Conservation (phyloP, 2,797 vertebrate species). For the Chaenodraco wilsoni region DNA sequence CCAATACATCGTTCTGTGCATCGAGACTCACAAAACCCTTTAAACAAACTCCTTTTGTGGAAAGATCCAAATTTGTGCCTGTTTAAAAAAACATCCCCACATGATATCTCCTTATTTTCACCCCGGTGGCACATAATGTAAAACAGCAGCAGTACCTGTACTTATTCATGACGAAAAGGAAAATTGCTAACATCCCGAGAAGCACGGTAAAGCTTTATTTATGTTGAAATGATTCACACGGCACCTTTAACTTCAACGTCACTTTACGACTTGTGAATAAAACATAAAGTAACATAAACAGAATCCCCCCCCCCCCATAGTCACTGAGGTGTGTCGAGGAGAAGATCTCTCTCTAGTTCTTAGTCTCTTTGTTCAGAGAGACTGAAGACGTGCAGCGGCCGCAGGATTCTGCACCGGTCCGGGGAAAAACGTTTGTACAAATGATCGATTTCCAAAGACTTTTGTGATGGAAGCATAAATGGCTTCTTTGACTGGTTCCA, state of each 20-base stretch:
- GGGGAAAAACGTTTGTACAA: constrained; percentile 14
- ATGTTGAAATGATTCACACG: constrained; percentile 30
- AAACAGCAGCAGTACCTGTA: neutral
- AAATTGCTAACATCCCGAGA: constrained; percentile 2
- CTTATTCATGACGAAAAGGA: neutral
- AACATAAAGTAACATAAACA: constrained; percentile 17
- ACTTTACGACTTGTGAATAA: neutral
- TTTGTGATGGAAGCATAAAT: constrained; percentile 28
- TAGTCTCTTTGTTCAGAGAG: constrained; percentile 9
- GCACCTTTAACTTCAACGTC: constrained; percentile 28
- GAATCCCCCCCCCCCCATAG: neutral
- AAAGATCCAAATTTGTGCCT: neutral
- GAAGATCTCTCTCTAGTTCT: neutral
- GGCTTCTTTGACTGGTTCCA: constrained; percentile 33
- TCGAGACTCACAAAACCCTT: constrained; percentile 85
- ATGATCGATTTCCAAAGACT: constrained; percentile 45
- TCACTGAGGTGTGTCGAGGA: constrained; percentile 12
- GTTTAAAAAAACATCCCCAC: neutral
- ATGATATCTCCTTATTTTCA: constrained; percentile 12
- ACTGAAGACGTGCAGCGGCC: constrained; percentile 13
- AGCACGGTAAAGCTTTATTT: constrained; percentile 6
- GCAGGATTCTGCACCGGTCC: constrained; percentile 12
- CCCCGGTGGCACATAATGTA: constrained; percentile 50
- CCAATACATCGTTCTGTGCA: constrained; percentile 92
- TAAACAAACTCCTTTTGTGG: constrained; percentile 40